phyloP scores from a whole-genome alignment of 2,113 vertebrate genomes.

The Thamnophis sirtalis region DNA sequence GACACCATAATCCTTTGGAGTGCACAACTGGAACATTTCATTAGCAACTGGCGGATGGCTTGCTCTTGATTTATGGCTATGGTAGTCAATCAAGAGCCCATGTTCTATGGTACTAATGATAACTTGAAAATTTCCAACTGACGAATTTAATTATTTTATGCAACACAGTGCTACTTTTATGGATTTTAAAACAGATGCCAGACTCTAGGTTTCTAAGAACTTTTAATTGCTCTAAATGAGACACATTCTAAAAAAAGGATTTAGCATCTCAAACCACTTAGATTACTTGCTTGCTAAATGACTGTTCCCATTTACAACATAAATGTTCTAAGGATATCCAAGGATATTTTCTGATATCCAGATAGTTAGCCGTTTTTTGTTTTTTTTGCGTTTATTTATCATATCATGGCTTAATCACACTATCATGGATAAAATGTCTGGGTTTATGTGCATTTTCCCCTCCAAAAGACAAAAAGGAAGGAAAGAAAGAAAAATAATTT shows the following conservation, averaged over 20 bases:
- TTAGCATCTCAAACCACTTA: slow-evolving; percentile 4
- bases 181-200: slow-evolving; percentile 46
- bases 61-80: slow-evolving; percentile 62
- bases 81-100: slow-evolving; percentile 60
- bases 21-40: slow-evolving; percentile 65
- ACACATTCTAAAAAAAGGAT: background rate
- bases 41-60: slow-evolving; percentile 51
- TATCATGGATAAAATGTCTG: background rate
- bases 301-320: background rate
- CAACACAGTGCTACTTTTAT: slow-evolving; percentile 41
- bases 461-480: background rate
- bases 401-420: background rate
- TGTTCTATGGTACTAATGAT: slow-evolving; percentile 49
- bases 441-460: background rate
- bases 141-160: slow-evolving; percentile 39
- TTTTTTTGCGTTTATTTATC: too few species aligned
- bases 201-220: slow-evolving; percentile 27
- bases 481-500: background rate
- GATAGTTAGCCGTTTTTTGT: background rate
- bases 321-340: background rate
- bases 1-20: slow-evolving; percentile 63
- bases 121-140: slow-evolving; percentile 52
- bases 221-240: slow-evolving; percentile 25
- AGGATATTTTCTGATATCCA: background rate
- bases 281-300: background rate